These are phyloP conservation scores for Leuciscus waleckii DNA, from an alignment of 2,797 vertebrate species.

Conservation along the genomic window DNA sequence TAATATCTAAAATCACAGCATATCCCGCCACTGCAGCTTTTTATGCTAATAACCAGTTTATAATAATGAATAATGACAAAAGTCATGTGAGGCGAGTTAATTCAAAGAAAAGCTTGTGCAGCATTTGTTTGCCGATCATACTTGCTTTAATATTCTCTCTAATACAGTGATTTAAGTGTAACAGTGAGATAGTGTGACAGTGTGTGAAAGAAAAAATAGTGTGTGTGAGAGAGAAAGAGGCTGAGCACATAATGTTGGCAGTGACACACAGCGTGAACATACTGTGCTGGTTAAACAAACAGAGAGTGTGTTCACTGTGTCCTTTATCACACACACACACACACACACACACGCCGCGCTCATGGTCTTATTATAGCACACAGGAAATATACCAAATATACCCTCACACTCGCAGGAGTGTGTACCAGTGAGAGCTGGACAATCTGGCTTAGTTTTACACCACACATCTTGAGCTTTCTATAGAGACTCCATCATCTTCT, in stretches of 20 bases:
- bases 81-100: not conserved
- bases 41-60: not conserved
- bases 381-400: slow-evolving; percentile 56
- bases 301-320: slow-evolving; percentile 49
- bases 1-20: not conserved
- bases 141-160: not conserved
- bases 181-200: no score
- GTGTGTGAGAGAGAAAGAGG: slow-evolving; percentile 15
- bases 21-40: not conserved
- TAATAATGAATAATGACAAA: not conserved
- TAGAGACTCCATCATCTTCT: not conserved
- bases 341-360: not conserved
- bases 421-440: slow-evolving; percentile 3
- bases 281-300: slow-evolving; percentile 57
- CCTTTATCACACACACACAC: slow-evolving; percentile 33
- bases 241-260: slow-evolving; percentile 38
- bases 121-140: not conserved
- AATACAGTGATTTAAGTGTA: not conserved
- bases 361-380: slow-evolving; percentile 56
- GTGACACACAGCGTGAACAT: slow-evolving; percentile 47
- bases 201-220: not conserved
- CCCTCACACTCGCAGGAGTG: not conserved
- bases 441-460: not conserved
- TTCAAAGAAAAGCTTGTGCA: not conserved
- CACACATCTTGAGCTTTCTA: not conserved